These are phyloP conservation scores for Catocala fraxini DNA, from an alignment of 2,888 invertebrate genomes.

Conservation along the genomic window DNA sequence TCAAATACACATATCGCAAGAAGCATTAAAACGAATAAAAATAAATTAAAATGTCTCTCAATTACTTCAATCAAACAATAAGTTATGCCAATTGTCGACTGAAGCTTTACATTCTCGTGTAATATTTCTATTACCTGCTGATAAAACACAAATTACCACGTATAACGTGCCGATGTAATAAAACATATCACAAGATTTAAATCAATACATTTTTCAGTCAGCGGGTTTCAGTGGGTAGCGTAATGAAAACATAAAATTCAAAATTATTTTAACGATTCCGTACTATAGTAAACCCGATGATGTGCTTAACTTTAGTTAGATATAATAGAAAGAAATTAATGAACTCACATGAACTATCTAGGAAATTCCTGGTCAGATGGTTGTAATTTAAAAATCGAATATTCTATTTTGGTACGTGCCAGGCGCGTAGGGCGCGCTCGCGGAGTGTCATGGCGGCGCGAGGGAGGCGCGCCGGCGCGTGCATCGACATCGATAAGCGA, in stretches of 20 bases:
- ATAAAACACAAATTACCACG: too few species aligned
- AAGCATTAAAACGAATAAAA: neutral
- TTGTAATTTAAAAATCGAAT: conserved; percentile 44
- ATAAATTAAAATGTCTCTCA: neutral
- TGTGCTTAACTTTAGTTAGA: conserved; percentile 16
- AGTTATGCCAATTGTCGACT: neutral
- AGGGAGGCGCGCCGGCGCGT: conserved; percentile 39
- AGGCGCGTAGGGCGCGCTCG: conserved; percentile 58
- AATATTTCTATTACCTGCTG: too few species aligned
- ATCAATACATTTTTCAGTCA: conserved; percentile 5
- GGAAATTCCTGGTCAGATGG: conserved; percentile 31
- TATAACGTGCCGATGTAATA: neutral
- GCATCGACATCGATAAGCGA: conserved; percentile 45
- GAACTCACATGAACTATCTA: conserved; percentile 37
- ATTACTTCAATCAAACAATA: conserved; percentile 1
- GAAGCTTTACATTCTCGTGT: neutral
- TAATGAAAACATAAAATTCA: conserved; percentile 16
- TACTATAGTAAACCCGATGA: conserved; percentile 1
- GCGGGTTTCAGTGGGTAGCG: conserved; percentile 5
- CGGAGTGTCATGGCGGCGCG: conserved; percentile 62
- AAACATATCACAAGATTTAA: neutral
- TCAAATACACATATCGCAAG: too few species aligned
- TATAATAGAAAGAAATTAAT: conserved; percentile 11
- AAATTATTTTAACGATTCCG: conserved; percentile 3
- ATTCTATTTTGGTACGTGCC: conserved; percentile 60